Evolutionary conservation across 2,888 invertebrate genomes (phyloP), one percentile per base, ranked within the genome.

Genomic region (Archips xylosteana): DNA sequence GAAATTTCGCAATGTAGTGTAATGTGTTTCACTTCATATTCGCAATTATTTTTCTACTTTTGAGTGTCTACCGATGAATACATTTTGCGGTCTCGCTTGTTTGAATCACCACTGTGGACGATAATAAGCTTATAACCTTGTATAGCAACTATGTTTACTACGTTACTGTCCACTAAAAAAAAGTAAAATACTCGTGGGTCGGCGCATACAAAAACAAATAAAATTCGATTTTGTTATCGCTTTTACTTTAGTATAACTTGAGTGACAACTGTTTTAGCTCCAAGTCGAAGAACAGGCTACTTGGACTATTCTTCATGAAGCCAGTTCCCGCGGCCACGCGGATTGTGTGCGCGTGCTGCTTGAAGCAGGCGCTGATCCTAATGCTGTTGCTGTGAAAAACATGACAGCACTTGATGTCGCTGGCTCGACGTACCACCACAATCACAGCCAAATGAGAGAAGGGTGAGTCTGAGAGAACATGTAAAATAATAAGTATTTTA

Each of bases 231-330:
- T n/a, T 2, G 1, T 2, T 51, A 6, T n/a, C 5, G 5, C 51
- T 47, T 47, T 10, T 9, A 47, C 13, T 47, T 23, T 23, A 23
- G 23, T 23, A 23, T 23, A 23, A 6, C 9, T 54, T 23, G 15
- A 15, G 15, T 9, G 8, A 8, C 8, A 54, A 54, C 54, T 57
- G 12, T 57, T 57, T 12, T 23, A 66, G 65, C 39, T 42, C 1
- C 15, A 54, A 5, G 15, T 23, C 12, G 65, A 39, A 10, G 23
- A 36, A 36, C 5, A 51, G 23, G 15, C 54, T 12, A 2, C 51
- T 39, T 66, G 54, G 65, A 42, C 51, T 5, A 54, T 66, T 15
- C 65, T 66, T 39, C 65, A 66, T 13, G 36, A 36, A 23, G 65
- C 65, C 12, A 36, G 51, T n/a, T 36, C 65, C 12, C 51, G 36